Percentiles rank a stretch among this genome's conserved stretches.
Evolutionary conservation across 2,888 invertebrate genomes (phyloP).

Genomic region (Ferdinandea cuprea): DNA sequence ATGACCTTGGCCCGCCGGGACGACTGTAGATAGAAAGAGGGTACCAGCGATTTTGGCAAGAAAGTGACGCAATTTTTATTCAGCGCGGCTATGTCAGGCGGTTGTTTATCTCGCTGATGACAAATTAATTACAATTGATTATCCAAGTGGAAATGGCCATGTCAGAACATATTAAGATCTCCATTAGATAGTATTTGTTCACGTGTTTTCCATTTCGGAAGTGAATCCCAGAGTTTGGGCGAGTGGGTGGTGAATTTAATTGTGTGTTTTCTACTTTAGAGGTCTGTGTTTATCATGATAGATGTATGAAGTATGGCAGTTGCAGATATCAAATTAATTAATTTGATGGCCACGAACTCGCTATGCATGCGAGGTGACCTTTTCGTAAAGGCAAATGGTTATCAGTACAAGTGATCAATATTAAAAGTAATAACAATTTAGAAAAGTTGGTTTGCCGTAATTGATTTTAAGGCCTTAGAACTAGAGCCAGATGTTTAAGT

Average conservation of each 20-base stretch:
- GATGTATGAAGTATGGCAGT: too few species aligned
- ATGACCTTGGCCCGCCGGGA: conserved; percentile 53
- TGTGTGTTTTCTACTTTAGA: background rate
- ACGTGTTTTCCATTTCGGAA: background rate
- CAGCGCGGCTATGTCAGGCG: conserved; percentile 31
- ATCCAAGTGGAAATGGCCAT: conserved; percentile 51
- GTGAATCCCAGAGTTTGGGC: background rate
- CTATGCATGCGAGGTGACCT: too few species aligned
- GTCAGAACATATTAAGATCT: conserved; percentile 44
- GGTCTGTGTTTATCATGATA: too few species aligned
- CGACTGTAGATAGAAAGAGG: background rate
- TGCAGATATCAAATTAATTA: too few species aligned
- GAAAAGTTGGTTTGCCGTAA: too few species aligned
- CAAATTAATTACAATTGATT: conserved; percentile 73
- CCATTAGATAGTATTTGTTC: conserved; percentile 9
- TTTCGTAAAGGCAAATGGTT: too few species aligned
- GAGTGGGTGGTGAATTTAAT: background rate
- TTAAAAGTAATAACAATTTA: too few species aligned
- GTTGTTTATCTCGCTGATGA: conserved; percentile 66
- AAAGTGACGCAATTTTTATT: conserved; percentile 38
- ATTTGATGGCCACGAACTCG: too few species aligned
- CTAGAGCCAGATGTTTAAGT: too few species aligned
- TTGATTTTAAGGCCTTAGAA: too few species aligned
- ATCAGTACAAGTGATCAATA: too few species aligned
- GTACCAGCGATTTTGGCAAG: conserved; percentile 9